Conservation (phyloP, 2,113 vertebrate genomes). For the Thomomys bottae region DNA sequence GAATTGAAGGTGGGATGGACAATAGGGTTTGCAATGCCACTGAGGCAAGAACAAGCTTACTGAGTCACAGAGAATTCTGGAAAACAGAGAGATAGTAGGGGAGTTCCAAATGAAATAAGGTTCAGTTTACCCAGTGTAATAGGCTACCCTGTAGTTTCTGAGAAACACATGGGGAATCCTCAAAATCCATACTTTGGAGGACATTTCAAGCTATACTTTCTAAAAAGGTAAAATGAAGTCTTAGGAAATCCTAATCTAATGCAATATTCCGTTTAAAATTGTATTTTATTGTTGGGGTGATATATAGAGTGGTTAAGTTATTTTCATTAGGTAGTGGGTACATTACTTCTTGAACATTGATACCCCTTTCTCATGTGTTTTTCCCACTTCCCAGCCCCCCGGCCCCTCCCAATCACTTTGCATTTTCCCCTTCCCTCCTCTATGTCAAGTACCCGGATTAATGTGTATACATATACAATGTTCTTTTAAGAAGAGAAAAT, state of each 20-base stretch:
- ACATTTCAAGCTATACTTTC: not conserved
- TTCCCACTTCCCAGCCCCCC: no score
- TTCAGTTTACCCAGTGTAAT: not conserved
- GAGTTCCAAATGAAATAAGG: not conserved
- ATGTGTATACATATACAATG: no score
- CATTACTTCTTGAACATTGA: no score
- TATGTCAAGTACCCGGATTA: no score
- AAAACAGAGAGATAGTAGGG: not conserved
- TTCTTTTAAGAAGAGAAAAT: conserved; percentile 8
- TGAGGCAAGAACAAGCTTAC: not conserved
- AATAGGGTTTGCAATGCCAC: not conserved
- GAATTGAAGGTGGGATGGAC: not conserved
- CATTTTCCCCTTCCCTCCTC: no score
- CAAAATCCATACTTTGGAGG: not conserved
- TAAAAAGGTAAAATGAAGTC: not conserved
- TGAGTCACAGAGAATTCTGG: not conserved
- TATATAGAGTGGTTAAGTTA: no score
- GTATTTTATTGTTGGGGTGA: no score
- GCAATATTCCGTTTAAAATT: no score
- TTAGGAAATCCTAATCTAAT: no score
- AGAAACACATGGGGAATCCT: not conserved
- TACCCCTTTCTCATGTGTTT: no score
- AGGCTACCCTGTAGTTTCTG: not conserved
- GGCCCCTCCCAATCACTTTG: no score
- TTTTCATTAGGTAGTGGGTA: no score